phyloP scores from a whole-genome alignment of 2,888 invertebrate genomes.

The Hipparchia sbordonii region DNA sequence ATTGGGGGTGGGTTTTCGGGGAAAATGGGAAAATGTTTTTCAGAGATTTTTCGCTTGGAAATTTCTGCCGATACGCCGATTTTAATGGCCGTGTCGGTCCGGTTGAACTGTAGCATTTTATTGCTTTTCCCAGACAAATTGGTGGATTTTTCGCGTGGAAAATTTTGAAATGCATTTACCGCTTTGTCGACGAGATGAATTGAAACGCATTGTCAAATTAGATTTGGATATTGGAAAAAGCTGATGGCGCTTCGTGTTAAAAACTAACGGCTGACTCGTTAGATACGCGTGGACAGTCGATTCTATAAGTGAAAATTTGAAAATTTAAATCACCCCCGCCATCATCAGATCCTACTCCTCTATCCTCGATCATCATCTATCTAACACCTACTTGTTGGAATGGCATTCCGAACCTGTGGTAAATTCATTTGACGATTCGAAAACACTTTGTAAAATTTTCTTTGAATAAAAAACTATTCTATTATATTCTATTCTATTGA shows the following conservation, averaged over 20 bases:
- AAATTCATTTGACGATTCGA: no score
- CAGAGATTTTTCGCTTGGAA: slow-evolving; percentile 52
- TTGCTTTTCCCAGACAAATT: slow-evolving; percentile 31
- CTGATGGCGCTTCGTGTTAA: neutral
- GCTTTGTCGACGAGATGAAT: slow-evolving; percentile 4
- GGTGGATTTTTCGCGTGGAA: slow-evolving; percentile 22
- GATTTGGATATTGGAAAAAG: slow-evolving; percentile 1
- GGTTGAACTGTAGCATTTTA: slow-evolving; percentile 36
- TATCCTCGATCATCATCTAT: no score
- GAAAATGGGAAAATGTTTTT: slow-evolving; percentile 61
- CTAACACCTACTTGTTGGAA: no score
- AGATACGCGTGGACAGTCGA: no score
- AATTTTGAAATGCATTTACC: slow-evolving; percentile 17
- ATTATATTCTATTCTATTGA: no score
- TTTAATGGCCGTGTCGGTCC: slow-evolving; percentile 47
- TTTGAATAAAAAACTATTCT: no score
- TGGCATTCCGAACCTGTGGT: no score
- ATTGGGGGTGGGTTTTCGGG: slow-evolving; percentile 45
- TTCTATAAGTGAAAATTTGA: no score
- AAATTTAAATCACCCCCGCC: no score
- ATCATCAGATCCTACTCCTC: no score
- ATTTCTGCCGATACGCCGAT: slow-evolving; percentile 48
- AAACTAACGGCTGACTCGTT: no score
- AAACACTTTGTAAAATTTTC: no score
- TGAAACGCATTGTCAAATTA: slow-evolving; percentile 14